A percentile compares a stretch with the other conserved stretches of the same genome.
Conservation (phyloP, 2,888 invertebrate species). For the Oithona nana region DNA sequence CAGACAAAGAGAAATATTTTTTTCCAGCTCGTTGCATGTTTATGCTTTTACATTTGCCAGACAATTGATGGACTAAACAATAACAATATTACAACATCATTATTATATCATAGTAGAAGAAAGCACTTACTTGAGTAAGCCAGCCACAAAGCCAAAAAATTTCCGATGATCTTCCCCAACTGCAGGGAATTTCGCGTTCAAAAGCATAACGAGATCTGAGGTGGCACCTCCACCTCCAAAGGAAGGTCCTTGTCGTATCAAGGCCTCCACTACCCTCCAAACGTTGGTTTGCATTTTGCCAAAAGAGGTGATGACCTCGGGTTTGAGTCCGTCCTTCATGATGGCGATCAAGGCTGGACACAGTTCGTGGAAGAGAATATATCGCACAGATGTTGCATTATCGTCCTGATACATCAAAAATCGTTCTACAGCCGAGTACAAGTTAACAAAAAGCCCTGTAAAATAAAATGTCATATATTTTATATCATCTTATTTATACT, state of each 20-base stretch:
- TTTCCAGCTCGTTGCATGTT: too few species aligned
- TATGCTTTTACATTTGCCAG: too few species aligned
- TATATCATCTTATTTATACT: background rate
- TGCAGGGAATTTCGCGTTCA: conserved; percentile 9
- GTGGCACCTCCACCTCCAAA: background rate
- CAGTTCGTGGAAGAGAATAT: conserved; percentile 12
- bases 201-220: conserved; percentile 15
- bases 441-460: conserved; percentile 4
- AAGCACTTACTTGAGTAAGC: conserved; percentile 10
- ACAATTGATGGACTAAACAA: too few species aligned
- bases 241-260: conserved; percentile 4
- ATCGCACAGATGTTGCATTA: background rate
- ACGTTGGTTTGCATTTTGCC: conserved; percentile 11
- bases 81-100: too few species aligned
- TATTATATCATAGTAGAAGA: background rate
- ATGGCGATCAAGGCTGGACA: conserved; percentile 8
- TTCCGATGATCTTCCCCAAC: conserved; percentile 11
- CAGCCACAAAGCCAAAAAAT: conserved; percentile 13
- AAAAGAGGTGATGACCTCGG: conserved; percentile 14
- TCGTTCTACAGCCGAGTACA: background rate
- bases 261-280: conserved; percentile 15
- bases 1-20: too few species aligned
- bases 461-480: background rate
- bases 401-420: background rate
- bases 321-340: conserved; percentile 11